Evolutionary conservation across 2,797 vertebrate species (phyloP), one percentile per base, ranked within the genome.

Genomic region (Rhinatrema bivittatum): DNA sequence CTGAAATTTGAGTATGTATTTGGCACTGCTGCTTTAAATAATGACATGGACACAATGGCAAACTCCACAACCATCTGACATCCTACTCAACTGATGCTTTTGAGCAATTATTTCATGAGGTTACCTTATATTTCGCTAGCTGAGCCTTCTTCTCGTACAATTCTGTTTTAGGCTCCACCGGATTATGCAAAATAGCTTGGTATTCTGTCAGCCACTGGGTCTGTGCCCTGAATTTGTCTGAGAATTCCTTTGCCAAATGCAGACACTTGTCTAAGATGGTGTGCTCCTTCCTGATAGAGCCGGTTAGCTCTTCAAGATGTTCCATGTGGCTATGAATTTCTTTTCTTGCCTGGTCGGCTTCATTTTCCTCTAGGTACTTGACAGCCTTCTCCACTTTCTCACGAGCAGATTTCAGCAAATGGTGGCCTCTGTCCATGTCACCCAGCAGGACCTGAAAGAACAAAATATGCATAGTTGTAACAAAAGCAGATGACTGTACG

Each of bases 61-160:
- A n/a, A n/a, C n/a, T n/a, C n/a, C n/a, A n/a, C n/a, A n/a, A n/a
- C n/a, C n/a, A n/a, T n/a, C n/a, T n/a, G n/a, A n/a, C n/a, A n/a
- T n/a, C n/a, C n/a, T n/a, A n/a, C n/a, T n/a, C n/a, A n/a, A n/a
- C n/a, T n/a, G n/a, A n/a, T n/a, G n/a, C n/a, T n/a, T n/a, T n/a
- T n/a, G n/a, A n/a, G n/a, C n/a, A n/a, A n/a, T n/a, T n/a, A n/a
- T n/a, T n/a, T n/a, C n/a, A n/a, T n/a, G n/a, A n/a, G n/a, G 4
- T 60, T 79, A 97, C 96, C 93, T 98, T 98, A 47, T 95, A 93
- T 64, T 96, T 99, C 10, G 91, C 86, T 36, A 98, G 64, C 29
- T 98, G 94, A 2, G 90, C 93, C 73, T 92, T 97, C 36, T 95
- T 91, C 71, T 98, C 94, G 69, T 94, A 97, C 6, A 98, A 79